phyloP scores from a whole-genome alignment of 2,113 vertebrate species.

The Dolichallabes microphthalmus region DNA sequence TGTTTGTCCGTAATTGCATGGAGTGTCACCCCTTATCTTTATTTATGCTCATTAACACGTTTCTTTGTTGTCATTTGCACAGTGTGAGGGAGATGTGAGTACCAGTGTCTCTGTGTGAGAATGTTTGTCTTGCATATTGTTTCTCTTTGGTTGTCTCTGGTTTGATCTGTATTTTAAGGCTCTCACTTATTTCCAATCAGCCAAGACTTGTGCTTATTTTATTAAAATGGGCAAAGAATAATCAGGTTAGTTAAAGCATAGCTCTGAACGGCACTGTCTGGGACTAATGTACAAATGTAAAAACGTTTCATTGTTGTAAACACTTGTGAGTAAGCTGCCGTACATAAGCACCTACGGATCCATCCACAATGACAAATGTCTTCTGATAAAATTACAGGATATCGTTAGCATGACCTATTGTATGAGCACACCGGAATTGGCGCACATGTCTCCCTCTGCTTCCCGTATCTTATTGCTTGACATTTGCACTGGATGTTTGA shows the following conservation, averaged over 20 bases:
- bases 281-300: neutral
- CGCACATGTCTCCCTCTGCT: neutral
- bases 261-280: neutral
- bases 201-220: neutral
- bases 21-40: neutral
- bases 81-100: constrained; percentile 94
- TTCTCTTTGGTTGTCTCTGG: constrained; percentile 15
- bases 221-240: neutral
- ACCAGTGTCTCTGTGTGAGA: constrained; percentile 70
- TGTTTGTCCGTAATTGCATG: neutral
- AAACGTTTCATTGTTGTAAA: neutral
- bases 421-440: neutral
- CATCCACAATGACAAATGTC: neutral
- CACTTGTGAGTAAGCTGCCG: neutral
- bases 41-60: constrained; percentile 47
- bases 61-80: constrained; percentile 80
- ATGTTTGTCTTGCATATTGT: constrained; percentile 56
- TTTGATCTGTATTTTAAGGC: constrained; percentile 13
- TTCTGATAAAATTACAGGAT: neutral
- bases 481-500: neutral
- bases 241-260: neutral
- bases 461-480: neutral
- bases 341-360: neutral
- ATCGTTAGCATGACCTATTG: neutral
- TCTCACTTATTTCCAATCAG: constrained; percentile 10